These are phyloP conservation scores for Novumbra hubbsi DNA, from an alignment of 2,797 vertebrate species.

Conservation along the genomic window DNA sequence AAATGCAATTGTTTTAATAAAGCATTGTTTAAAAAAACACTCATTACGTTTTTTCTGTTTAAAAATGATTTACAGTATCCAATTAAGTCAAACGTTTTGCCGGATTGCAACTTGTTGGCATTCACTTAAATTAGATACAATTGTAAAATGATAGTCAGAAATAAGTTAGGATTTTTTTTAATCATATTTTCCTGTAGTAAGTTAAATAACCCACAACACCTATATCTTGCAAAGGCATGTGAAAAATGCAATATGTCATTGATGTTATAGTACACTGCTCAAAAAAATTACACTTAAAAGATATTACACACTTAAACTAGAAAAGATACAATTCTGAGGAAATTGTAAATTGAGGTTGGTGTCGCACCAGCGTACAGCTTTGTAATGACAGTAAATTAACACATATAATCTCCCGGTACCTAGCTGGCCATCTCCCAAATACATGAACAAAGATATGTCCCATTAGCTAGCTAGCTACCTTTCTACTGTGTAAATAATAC, in stretches of 20 bases:
- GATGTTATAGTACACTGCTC: too few species aligned
- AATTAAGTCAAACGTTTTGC: background rate
- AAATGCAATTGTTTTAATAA: conserved; percentile 47
- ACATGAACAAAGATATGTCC: too few species aligned
- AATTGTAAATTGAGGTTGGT: too few species aligned
- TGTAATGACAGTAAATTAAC: too few species aligned
- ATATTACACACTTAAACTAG: too few species aligned
- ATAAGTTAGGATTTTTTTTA: background rate
- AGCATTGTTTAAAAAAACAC: conserved; percentile 17
- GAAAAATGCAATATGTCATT: background rate
- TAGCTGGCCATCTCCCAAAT: too few species aligned
- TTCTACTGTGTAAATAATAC: too few species aligned
- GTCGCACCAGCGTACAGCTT: too few species aligned
- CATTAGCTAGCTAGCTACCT: too few species aligned
- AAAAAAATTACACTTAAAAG: too few species aligned
- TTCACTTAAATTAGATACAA: background rate
- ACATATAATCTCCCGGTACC: too few species aligned
- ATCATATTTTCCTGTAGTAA: conserved; percentile 20
- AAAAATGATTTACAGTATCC: background rate
- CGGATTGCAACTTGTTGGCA: background rate
- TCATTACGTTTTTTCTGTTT: background rate
- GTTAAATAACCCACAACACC: background rate
- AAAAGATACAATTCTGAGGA: too few species aligned
- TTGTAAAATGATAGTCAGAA: background rate
- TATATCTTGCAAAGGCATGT: background rate